A percentile compares a stretch with the other conserved stretches of the same genome.
phyloP scores from a whole-genome alignment of 2,888 invertebrate species.

The Empis stercorea region DNA sequence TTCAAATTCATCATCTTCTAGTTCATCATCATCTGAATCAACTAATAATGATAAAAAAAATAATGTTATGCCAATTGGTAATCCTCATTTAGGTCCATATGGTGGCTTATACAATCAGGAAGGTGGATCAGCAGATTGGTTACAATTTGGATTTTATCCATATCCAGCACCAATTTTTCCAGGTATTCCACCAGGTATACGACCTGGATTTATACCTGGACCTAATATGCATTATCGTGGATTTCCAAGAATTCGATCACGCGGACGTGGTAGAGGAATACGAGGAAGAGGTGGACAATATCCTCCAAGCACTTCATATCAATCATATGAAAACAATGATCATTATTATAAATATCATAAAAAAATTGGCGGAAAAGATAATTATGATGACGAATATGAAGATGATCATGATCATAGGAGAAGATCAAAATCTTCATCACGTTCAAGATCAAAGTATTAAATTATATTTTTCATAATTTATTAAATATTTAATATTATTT shows the following conservation, averaged over 20 bases:
- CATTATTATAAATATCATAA: slow-evolving; percentile 43
- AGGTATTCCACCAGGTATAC: slow-evolving; percentile 25
- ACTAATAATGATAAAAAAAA: slow-evolving; percentile 14
- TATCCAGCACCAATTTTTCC: slow-evolving; percentile 28
- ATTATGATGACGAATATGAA: slow-evolving; percentile 40
- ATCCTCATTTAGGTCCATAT: slow-evolving; percentile 18
- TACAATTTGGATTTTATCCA: slow-evolving; percentile 33
- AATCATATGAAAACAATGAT: slow-evolving; percentile 11
- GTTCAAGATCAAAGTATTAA: slow-evolving; percentile 17
- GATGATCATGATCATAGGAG: slow-evolving; percentile 24
- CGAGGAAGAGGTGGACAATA: slow-evolving; percentile 23
- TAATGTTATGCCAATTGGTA: slow-evolving; percentile 20
- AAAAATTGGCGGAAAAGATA: slow-evolving; percentile 43
- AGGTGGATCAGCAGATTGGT: slow-evolving; percentile 29
- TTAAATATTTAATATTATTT: too few relatives aligned
- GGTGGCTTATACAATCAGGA: slow-evolving; percentile 22
- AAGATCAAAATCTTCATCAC: slow-evolving; percentile 20
- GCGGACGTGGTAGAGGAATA: slow-evolving; percentile 38
- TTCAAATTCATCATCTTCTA: slow-evolving; percentile 18
- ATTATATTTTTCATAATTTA: neutral
- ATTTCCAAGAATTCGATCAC: slow-evolving; percentile 26
- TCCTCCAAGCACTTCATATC: neutral
- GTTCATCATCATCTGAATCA: slow-evolving; percentile 29
- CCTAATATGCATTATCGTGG: slow-evolving; percentile 25
- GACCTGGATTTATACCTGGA: slow-evolving; percentile 16